Percentiles rank a stretch among this genome's conserved stretches.
phyloP scores from a whole-genome alignment of 2,797 vertebrate genomes.

The Hephaestus fuliginosus region DNA sequence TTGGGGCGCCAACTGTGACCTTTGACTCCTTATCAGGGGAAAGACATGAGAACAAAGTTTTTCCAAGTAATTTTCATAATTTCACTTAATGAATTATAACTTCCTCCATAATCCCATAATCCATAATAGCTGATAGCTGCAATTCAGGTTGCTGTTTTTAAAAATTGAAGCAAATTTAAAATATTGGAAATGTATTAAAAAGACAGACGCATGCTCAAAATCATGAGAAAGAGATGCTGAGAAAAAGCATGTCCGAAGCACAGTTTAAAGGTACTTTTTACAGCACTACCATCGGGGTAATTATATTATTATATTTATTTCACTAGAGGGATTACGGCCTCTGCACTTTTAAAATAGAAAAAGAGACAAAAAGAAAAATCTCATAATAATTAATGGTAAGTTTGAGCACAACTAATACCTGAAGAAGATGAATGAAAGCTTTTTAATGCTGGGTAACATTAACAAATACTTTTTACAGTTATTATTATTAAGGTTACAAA shows the following conservation, averaged over 20 bases:
- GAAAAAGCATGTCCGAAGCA: not conserved
- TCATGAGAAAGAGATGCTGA: not conserved
- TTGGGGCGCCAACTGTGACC: not conserved
- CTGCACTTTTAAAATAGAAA: not conserved
- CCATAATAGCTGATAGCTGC: not conserved
- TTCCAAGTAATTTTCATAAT: not conserved
- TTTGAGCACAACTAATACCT: not conserved
- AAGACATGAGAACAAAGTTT: not conserved
- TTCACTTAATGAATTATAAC: not conserved
- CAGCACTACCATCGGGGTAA: not conserved
- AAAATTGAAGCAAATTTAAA: not conserved
- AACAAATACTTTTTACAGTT: not conserved
- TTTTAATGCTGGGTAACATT: not conserved
- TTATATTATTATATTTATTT: not conserved
- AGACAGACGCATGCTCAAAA: not conserved
- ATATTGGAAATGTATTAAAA: not conserved
- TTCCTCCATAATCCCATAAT: not conserved
- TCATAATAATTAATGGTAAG: not conserved
- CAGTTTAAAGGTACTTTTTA: not conserved
- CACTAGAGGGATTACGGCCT: not conserved
- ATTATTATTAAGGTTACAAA: too few relatives aligned
- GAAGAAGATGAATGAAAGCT: not conserved
- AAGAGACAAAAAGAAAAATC: not conserved
- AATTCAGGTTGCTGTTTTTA: not conserved
- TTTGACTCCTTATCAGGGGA: not conserved